Base-by-base conservation (phyloP, 2,888 invertebrate genomes). In the Agriopis marginaria region DNA sequence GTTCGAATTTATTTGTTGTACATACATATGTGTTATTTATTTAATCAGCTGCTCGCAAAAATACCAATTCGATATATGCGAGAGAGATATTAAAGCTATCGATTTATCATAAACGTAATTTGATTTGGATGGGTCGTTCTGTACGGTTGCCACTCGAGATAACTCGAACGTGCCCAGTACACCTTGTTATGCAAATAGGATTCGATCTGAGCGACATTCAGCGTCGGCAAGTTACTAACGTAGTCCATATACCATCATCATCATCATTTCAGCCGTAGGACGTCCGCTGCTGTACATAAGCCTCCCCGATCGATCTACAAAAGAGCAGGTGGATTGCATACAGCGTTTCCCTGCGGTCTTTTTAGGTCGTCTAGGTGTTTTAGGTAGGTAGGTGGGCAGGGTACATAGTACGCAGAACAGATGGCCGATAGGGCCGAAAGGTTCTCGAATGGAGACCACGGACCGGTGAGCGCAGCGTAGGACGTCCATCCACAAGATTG, bases 91-190 rank as follows among this genome's bases (percentile, higher is more conserved):
- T 40, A 9, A 17, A 53, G n/a, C 23, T 45, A 53, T 53, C 53
- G 23, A 51, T 42, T 49, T 49, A 14, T 60, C 40, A 40, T 63
- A 44, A 39, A 55, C 32, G 49, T 44, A 69, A 65, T 69, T 61
- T 47, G 32, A 62, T 70, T 70, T 59, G 17, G 44, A 65, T 62
- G 61, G 32, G 49, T 47, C n/a, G 51, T 58, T 44, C 44, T n/a
- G 32, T 17, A 50, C 56, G 45, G n/a, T 51, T 51, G 47, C 23
- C 23, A 50, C 39, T 55, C 17, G 32, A 56, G 39, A 42, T 12
- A 47, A 12, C 14, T 51, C 53, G 17, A 47, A 60, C 49, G 58
- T 62, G 47, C 49, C 39, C 49, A 3, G 39, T 11, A 44, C 56
- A 45, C 58, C 55, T 44, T 51, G 45, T 51, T 63, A 67, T 45